Evolutionary conservation across 2,113 vertebrate genomes (phyloP).

Genomic region (Seriola aureovittata): DNA sequence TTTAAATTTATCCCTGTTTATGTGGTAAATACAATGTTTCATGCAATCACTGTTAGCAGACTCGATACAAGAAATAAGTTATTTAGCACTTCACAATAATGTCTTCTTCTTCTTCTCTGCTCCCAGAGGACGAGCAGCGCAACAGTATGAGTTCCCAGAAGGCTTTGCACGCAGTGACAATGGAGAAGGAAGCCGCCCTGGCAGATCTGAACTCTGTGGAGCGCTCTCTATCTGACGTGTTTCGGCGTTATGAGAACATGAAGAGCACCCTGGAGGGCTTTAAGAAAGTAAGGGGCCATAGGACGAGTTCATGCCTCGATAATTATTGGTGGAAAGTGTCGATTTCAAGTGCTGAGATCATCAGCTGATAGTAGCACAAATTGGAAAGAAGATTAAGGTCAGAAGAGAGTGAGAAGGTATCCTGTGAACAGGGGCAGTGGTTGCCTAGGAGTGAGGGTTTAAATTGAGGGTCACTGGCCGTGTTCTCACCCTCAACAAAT

Average conservation of each 20-base stretch:
- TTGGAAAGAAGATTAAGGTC: constrained; percentile 30
- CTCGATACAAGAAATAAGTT: background rate
- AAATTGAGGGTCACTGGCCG: background rate
- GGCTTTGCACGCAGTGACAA: constrained; percentile 89
- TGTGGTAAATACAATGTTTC: background rate
- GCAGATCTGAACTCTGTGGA: constrained; percentile 96
- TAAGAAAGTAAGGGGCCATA: constrained; percentile 88
- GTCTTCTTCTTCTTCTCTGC: background rate
- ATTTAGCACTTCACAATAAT: background rate
- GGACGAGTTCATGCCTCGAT: background rate
- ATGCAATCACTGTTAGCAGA: background rate
- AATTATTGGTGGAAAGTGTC: background rate
- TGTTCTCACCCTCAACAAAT: background rate
- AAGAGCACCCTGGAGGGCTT: constrained; percentile 95
- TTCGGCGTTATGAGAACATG: constrained; percentile 95
- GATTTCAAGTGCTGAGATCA: background rate
- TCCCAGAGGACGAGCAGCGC: constrained; percentile 93
- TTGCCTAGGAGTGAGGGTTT: constrained; percentile 10
- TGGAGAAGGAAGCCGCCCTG: constrained; percentile 93
- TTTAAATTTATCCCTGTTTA: background rate
- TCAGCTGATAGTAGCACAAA: constrained; percentile 12
- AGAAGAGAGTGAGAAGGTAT: constrained; percentile 19
- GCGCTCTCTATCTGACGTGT: constrained; percentile 95
- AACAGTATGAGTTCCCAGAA: constrained; percentile 90
- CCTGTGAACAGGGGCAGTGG: constrained; percentile 23